Evolutionary conservation across 2,797 vertebrate species (phyloP).

Genomic region (Hydrophis major): DNA sequence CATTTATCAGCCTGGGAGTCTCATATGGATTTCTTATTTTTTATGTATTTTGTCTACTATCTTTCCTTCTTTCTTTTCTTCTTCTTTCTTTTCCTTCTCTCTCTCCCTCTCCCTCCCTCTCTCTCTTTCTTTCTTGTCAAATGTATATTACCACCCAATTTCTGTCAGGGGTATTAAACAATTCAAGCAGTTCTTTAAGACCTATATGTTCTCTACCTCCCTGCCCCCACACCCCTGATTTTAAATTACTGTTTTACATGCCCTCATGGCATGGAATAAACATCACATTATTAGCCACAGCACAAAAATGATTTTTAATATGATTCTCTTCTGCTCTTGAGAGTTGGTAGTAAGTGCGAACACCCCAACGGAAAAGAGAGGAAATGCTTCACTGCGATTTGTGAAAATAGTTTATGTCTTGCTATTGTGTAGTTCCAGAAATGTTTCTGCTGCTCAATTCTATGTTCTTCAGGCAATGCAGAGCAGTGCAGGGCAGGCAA

Average conservation of each 20-base stretch:
- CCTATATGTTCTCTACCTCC: not conserved
- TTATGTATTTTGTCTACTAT: not conserved
- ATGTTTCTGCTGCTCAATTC: not conserved
- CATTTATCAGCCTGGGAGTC: not conserved
- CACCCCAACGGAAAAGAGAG: not conserved
- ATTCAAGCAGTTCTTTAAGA: not conserved
- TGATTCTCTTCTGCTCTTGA: not conserved
- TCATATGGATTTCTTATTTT: not conserved
- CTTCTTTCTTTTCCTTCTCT: too few species aligned
- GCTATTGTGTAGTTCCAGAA: not conserved
- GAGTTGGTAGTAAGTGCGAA: not conserved
- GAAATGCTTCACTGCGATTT: not conserved
- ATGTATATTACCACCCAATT: not conserved
- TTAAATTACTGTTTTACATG: not conserved
- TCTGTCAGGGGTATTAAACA: not conserved
- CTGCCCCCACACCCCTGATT: not conserved
- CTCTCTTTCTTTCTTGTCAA: not conserved
- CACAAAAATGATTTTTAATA: not conserved
- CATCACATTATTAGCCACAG: not conserved
- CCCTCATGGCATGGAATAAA: not conserved
- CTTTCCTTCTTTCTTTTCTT: not conserved
- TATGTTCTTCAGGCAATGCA: not conserved
- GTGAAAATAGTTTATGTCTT: not conserved
- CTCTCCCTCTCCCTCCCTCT: too few species aligned
- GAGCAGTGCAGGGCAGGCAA: not conserved